Conservation (phyloP, 2,888 invertebrate genomes). For the Carabus problematicus region DNA sequence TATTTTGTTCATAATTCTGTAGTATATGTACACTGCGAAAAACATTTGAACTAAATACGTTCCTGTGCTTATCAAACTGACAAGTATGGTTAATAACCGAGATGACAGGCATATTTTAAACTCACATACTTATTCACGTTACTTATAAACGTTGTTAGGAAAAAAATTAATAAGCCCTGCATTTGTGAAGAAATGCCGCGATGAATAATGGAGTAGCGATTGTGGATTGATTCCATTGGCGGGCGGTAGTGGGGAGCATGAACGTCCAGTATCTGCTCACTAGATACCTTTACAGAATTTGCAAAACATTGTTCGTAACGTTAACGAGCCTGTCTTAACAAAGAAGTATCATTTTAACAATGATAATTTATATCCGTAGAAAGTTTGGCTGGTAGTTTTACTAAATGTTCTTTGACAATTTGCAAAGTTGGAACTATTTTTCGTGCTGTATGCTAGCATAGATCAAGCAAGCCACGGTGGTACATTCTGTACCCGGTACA, state of each 20-base stretch:
- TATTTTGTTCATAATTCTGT: too few species aligned
- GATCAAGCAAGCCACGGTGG: neutral
- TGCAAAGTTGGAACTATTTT: too few species aligned
- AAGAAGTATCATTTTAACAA: too few species aligned
- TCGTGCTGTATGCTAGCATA: neutral
- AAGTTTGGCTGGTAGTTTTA: too few species aligned
- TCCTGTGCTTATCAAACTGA: slow-evolving; percentile 9
- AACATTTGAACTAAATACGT: neutral
- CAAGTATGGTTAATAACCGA: slow-evolving; percentile 14
- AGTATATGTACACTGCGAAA: too few species aligned
- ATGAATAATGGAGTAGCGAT: neutral
- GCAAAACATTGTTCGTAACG: too few species aligned
- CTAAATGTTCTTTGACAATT: too few species aligned
- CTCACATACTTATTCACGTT: slow-evolving; percentile 4
- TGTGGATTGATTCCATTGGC: neutral
- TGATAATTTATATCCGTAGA: too few species aligned
- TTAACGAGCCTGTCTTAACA: too few species aligned
- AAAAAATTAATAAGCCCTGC: slow-evolving; percentile 5
- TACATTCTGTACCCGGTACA: neutral
- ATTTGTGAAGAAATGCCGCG: neutral
- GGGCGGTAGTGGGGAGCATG: neutral
- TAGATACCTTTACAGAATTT: too few species aligned
- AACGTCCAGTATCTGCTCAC: too few species aligned
- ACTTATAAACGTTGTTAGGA: neutral
- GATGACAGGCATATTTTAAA: slow-evolving; percentile 6